Evolutionary conservation across 30 jellyfish, hydroid and myxozoan species (phyloP).

Genomic region (Aurelia sp.): DNA sequence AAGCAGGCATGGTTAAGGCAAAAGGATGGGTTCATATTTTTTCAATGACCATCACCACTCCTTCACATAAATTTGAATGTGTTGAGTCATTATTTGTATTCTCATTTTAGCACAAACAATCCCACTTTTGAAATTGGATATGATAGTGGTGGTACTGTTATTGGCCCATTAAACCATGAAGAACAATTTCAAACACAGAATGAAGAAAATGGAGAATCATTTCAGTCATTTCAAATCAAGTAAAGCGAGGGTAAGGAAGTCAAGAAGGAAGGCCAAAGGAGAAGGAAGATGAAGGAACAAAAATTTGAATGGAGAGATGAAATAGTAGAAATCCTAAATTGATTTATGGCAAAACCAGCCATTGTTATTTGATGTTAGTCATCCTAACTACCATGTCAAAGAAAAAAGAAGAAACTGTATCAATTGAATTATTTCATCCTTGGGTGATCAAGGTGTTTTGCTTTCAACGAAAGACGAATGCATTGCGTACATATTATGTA

Average conservation of each 20-base stretch:
- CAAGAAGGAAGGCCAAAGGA: not conserved
- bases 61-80: no score
- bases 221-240: not conserved
- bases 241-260: not conserved
- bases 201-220: not conserved
- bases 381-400: slow-evolving; percentile 41
- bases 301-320: slow-evolving; percentile 50
- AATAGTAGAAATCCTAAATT: slow-evolving; percentile 9
- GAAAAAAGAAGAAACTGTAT: not conserved
- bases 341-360: slow-evolving; percentile 59
- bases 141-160: no score
- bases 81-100: no score
- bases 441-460: no score
- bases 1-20: no score
- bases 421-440: no score
- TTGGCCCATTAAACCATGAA: no score
- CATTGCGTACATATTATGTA: slow-evolving; percentile 27
- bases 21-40: no score
- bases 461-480: slow-evolving; percentile 2
- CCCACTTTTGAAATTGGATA: no score
- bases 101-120: no score
- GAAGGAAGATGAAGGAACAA: not conserved
- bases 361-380: slow-evolving; percentile 30
- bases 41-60: no score
- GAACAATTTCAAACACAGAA: no score